Percentiles rank a stretch among this genome's conserved stretches.
These are phyloP conservation scores for Ictidomys tridecemlineatus DNA, from an alignment of 2,113 vertebrate genomes.

Conservation along the genomic window DNA sequence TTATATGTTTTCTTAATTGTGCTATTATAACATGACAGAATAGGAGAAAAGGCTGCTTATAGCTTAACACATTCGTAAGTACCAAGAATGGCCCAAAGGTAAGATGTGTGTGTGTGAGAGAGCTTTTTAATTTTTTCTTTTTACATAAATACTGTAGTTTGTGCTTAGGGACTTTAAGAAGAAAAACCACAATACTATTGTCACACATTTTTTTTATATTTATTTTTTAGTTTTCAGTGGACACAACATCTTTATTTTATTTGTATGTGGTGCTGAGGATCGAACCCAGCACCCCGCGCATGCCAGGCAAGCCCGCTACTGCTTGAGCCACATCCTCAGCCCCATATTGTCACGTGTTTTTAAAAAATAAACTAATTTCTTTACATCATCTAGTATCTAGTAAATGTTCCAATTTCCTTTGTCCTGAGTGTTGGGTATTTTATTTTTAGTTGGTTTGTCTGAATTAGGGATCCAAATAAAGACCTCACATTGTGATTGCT, in stretches of 20 bases:
- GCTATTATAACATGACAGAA: neutral
- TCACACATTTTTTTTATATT: neutral
- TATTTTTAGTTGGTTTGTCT: constrained; percentile 28
- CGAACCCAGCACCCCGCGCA: too few species aligned
- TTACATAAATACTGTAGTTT: constrained; percentile 39
- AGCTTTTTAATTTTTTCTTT: constrained; percentile 4
- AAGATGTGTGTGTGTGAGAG: neutral
- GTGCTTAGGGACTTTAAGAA: neutral
- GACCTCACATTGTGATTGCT: constrained; percentile 1
- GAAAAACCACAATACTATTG: neutral
- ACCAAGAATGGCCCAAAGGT: neutral
- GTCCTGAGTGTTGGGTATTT: constrained; percentile 24
- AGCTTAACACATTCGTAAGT: constrained; percentile 15
- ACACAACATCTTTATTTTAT: too few species aligned
- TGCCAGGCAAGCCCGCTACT: too few species aligned
- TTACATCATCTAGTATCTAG: neutral
- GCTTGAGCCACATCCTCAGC: too few species aligned
- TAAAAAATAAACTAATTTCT: neutral
- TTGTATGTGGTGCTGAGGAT: too few species aligned
- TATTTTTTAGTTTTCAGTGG: too few species aligned
- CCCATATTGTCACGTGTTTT: too few species aligned
- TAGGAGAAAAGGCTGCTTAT: neutral
- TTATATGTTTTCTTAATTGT: neutral
- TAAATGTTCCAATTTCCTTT: constrained; percentile 41
- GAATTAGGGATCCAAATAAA: constrained; percentile 49